These are phyloP conservation scores for Phenacoccus solenopsis DNA, from an alignment of 1,140 invertebrate species.

Conservation along the genomic window DNA sequence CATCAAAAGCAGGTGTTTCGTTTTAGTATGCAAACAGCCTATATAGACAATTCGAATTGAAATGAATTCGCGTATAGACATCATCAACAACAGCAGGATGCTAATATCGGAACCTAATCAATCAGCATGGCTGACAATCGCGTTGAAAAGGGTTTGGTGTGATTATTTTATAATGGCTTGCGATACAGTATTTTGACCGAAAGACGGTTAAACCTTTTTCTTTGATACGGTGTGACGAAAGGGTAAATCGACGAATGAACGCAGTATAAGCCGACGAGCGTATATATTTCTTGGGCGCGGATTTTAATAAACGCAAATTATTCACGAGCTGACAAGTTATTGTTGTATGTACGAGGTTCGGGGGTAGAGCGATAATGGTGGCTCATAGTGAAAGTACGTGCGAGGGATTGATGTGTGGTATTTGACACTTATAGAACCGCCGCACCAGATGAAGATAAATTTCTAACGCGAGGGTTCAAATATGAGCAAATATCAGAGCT, in stretches of 20 bases:
- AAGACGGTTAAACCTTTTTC: not conserved
- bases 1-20: not conserved
- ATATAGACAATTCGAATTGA: not conserved
- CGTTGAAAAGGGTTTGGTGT: not conserved
- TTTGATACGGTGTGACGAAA: not conserved
- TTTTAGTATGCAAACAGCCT: not conserved
- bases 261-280: not conserved
- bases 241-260: not conserved
- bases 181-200: not conserved
- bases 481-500: no score
- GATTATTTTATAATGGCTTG: not conserved
- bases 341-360: no score
- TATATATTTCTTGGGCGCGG: no score
- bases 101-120: slow-evolving; percentile 10
- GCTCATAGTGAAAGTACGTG: no score
- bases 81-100: slow-evolving; percentile 11
- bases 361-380: no score
- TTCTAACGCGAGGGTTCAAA: no score
- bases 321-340: slow-evolving; percentile 1
- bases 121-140: slow-evolving; percentile 8
- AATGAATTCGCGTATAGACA: not conserved
- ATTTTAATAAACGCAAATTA: not conserved
- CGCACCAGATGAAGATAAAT: no score
- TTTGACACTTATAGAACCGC: no score
- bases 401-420: no score